Evolutionary conservation across 2,888 invertebrate genomes (phyloP).

Genomic region (Hirtodrosophila alboralis): DNA sequence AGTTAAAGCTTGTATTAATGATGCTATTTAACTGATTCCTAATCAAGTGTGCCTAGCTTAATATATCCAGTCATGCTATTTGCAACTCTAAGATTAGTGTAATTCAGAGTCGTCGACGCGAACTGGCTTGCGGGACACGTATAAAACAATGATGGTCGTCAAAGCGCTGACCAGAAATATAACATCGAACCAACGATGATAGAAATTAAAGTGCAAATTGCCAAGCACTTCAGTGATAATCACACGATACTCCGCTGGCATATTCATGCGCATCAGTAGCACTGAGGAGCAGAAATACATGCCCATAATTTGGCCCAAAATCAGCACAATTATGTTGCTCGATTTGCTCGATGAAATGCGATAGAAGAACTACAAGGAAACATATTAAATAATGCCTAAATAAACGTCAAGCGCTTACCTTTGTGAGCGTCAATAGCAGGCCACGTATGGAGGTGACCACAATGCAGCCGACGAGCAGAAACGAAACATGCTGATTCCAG

Average conservation of each 20-base stretch:
- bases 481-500: slow-evolving; percentile 99
- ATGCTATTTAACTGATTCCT: slow-evolving; percentile 40
- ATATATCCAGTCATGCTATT: slow-evolving; percentile 26
- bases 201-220: slow-evolving; percentile 99
- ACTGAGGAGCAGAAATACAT: slow-evolving; percentile 99
- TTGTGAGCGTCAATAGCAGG: slow-evolving; percentile 96
- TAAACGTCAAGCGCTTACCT: slow-evolving; percentile 86
- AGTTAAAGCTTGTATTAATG: slow-evolving; percentile 57
- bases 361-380: slow-evolving; percentile 95
- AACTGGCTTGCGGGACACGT: slow-evolving; percentile 96
- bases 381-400: background rate
- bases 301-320: slow-evolving; percentile 99
- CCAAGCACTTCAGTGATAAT: slow-evolving; percentile 95
- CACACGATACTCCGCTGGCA: slow-evolving; percentile 98
- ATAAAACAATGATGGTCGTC: slow-evolving; percentile 97
- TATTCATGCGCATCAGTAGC: slow-evolving; percentile 98
- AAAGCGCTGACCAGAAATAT: slow-evolving; percentile 98
- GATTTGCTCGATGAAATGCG: slow-evolving; percentile 99
- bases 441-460: slow-evolving; percentile 99
- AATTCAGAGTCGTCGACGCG: slow-evolving; percentile 83
- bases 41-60: slow-evolving; percentile 50
- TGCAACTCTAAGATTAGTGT: slow-evolving; percentile 52
- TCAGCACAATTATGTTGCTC: slow-evolving; percentile 98
- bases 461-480: slow-evolving; percentile 97
- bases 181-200: slow-evolving; percentile 99